Evolutionary conservation across 2,797 vertebrate species (phyloP), one percentile per base, ranked within the genome.

Genomic region (Siniperca obscura): DNA sequence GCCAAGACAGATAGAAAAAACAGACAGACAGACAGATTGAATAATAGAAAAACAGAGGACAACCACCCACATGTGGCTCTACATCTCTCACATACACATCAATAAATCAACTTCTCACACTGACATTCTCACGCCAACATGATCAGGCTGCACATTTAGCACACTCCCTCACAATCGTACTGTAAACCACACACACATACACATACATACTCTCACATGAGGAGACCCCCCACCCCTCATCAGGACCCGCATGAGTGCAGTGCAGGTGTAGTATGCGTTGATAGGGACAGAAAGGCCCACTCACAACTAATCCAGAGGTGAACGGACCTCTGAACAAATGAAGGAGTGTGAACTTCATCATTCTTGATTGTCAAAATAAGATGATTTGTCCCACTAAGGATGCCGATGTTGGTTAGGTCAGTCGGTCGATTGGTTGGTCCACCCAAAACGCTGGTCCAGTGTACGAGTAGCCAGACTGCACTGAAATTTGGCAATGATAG

Each of bases 1-100:
- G 98, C 97, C 97, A 97, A 96, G 95, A 90, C 53, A 92, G 76
- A 93, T 7, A 92, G 59, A 90, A 10, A 30, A 90, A 34, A 78
- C 44, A 92, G 40, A 86, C 30, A 89, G 30, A 85, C 14, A 89
- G 70, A 89, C 34, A 90, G 70, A 87, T n/a, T 53, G 83, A 93
- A 68, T 68, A 64, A 89, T 59, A 94, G 56, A 90, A 67, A 64
- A 72, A 90, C 42, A 88, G 70, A 89, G 42, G 76, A 83, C 85
- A 59, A 86, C 42, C 82, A 89, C 81, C 68, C 86, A 86, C 81
- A 83, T 44, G 48, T 65, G 50, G 53, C 70, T 69, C 44, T n/a
- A 30, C 76, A 73, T 53, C 78, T 70, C 82, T 56, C 75, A 67
- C 74, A 61, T 19, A 52, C 76, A 76, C 81, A 57, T 56, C 83